Evolutionary conservation across 2,113 vertebrate genomes (phyloP), one percentile per base, ranked within the genome.

Genomic region (Coracopsis vasa): DNA sequence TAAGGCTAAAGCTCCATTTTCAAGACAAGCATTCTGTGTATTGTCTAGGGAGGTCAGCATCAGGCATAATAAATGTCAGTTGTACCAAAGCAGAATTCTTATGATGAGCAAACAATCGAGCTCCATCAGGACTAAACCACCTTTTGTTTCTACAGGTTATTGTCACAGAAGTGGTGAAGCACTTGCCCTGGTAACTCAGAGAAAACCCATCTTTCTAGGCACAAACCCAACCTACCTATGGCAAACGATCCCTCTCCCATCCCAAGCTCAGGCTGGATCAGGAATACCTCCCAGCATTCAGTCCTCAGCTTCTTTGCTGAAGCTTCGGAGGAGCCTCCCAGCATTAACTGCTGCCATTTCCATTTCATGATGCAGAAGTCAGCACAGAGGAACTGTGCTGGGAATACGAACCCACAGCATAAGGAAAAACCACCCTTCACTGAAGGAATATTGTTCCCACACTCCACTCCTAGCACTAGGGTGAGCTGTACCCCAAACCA

Each of bases 101-200:
- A 23, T 4, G 3, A 37, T 31, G 23, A 44, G 9, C 37, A 23
- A 58, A 19, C 29, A 47, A 7, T 3, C 9, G 9, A 61, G 44
- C 18, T 53, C 29, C 56, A 9, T 11, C 2, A 60, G 15, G 24
- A 42, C 13, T 0, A 41, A 31, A 41, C 44, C 1, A 2, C 15
- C 23, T 20, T 60, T 33, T 33, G 29, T 37, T 28, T 16, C 35
- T 12, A 17, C 27, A 2, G 3, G 0, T 33, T 33, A 9, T 70
- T 82, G 56, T 42, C 24, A 15, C 4, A 29, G 19, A 35, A 16
- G 29, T 9, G 23, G 31, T 18, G 18, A 67, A 66, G 39, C 2
- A 1, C 9, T 25, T 6, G 27, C 29, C 42, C 25, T 50, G 51
- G 5, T 28, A 82, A 37, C 33, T 35, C 11, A 10, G 21, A 51